Evolutionary conservation across 2,797 vertebrate genomes (phyloP).

Genomic region (Pseudomugil tenellus): DNA sequence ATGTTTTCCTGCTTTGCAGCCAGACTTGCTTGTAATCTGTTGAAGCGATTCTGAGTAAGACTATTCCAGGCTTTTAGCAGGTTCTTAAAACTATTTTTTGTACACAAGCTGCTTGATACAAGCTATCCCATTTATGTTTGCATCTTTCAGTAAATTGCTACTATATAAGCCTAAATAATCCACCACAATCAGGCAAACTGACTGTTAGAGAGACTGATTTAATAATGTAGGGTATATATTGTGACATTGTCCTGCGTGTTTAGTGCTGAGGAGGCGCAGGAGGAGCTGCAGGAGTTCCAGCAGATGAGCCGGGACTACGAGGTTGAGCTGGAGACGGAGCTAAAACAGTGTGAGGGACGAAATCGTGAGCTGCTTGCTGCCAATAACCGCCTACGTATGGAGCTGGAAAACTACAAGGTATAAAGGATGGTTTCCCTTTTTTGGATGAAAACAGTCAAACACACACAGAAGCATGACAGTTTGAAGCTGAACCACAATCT

Average conservation of each 20-base stretch:
- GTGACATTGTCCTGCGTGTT: not conserved
- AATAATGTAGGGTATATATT: not conserved
- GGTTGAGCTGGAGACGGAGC: conserved; percentile 91
- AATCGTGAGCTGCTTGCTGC: conserved; percentile 90
- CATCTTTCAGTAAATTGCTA: too few species aligned
- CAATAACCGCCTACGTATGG: conserved; percentile 87
- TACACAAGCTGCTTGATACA: not conserved
- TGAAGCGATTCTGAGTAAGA: not conserved
- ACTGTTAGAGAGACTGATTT: not conserved
- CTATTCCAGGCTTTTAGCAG: not conserved
- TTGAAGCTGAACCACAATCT: not conserved
- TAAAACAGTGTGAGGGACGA: conserved; percentile 89
- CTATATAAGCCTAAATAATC: not conserved
- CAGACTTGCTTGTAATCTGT: not conserved
- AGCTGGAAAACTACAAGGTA: conserved; percentile 92
- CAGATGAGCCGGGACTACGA: conserved; percentile 96
- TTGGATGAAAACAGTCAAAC: too few species aligned
- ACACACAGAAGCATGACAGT: too few species aligned
- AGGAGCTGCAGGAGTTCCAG: conserved; percentile 94
- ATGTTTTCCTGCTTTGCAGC: not conserved
- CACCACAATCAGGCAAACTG: not conserved
- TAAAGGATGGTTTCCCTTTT: too few species aligned
- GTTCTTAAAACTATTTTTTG: not conserved
- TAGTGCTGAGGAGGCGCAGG: conserved; percentile 87
- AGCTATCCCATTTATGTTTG: too few species aligned